A percentile compares a stretch with the other conserved stretches of the same genome.
These are phyloP conservation scores for Megamerina dolium DNA, from an alignment of 2,888 invertebrate genomes.

Conservation along the genomic window DNA sequence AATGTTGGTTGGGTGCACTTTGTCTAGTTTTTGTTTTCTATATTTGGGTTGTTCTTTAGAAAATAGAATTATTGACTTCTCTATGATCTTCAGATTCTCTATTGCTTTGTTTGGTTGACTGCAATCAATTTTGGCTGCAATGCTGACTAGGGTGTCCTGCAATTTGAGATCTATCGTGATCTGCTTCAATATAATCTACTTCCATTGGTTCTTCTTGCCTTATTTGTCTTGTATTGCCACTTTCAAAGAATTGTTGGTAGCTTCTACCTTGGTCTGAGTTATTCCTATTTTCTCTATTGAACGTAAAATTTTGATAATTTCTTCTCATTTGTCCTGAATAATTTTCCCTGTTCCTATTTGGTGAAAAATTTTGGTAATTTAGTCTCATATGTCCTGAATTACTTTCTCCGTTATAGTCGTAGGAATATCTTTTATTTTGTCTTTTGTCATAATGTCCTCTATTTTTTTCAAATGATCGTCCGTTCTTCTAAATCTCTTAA, in stretches of 20 bases:
- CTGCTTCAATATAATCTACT: conserved; percentile 1
- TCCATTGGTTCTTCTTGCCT: conserved; percentile 4
- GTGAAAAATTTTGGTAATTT: too few relatives aligned
- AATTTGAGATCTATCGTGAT: not conserved
- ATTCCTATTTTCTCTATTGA: not conserved
- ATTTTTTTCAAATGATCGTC: not conserved
- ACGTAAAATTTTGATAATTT: too few relatives aligned
- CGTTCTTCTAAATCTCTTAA: not conserved
- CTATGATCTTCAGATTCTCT: not conserved
- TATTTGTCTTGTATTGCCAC: too few relatives aligned
- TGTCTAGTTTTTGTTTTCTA: too few relatives aligned
- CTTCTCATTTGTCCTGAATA: too few relatives aligned
- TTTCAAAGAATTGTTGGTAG: not conserved
- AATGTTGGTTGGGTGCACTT: too few relatives aligned
- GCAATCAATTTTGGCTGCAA: conserved; percentile 13
- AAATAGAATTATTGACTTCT: not conserved
- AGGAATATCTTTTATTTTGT: too few relatives aligned
- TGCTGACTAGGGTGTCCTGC: conserved; percentile 8
- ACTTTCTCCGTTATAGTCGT: too few relatives aligned
- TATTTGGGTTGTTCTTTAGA: too few relatives aligned
- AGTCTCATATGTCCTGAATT: too few relatives aligned
- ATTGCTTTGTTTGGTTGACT: conserved; percentile 5
- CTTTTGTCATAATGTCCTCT: not conserved
- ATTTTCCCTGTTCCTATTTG: too few relatives aligned
- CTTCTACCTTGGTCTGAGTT: not conserved